A percentile compares a stretch with the other conserved stretches of the same genome.
Evolutionary conservation across 30 jellyfish, hydroid and myxozoan species (phyloP).

Genomic region (Clytia hemisphaerica): DNA sequence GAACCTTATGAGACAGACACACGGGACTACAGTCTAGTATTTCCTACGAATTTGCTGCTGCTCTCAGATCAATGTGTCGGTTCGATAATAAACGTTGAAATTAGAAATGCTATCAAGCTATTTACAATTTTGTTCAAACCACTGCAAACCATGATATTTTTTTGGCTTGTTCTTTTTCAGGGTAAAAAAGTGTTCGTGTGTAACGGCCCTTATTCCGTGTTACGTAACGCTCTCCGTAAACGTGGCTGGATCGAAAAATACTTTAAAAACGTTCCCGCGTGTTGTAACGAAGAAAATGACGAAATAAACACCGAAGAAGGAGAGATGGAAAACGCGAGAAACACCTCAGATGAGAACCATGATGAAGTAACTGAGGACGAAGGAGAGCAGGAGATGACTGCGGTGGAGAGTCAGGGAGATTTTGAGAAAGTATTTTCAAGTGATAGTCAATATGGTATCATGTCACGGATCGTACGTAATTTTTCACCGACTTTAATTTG

Average conservation of each 20-base stretch:
- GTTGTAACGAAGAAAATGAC: neutral
- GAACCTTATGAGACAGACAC: no score
- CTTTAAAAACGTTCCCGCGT: slow-evolving; percentile 47
- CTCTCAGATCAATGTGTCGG: no score
- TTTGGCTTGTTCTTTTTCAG: no score
- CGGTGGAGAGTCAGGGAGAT: slow-evolving; percentile 9
- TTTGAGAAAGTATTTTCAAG: slow-evolving; percentile 44
- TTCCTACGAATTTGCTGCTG: no score
- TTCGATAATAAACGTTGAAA: no score
- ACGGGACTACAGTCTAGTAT: no score
- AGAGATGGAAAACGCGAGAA: slow-evolving; percentile 5
- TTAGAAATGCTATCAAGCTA: no score
- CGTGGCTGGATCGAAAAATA: slow-evolving; percentile 94
- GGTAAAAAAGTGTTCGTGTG: slow-evolving; percentile 81
- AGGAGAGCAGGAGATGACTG: neutral
- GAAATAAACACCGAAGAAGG: neutral
- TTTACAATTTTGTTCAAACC: no score
- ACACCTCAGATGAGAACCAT: neutral
- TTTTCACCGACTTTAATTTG: slow-evolving; percentile 74
- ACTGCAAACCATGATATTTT: no score
- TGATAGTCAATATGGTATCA: slow-evolving; percentile 71
- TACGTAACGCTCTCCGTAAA: slow-evolving; percentile 69
- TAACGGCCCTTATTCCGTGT: slow-evolving; percentile 84
- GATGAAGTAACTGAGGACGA: neutral
- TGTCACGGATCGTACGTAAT: slow-evolving; percentile 84